Base-by-base conservation (phyloP, 2,888 invertebrate genomes). In the Luffia ferchaultella region DNA sequence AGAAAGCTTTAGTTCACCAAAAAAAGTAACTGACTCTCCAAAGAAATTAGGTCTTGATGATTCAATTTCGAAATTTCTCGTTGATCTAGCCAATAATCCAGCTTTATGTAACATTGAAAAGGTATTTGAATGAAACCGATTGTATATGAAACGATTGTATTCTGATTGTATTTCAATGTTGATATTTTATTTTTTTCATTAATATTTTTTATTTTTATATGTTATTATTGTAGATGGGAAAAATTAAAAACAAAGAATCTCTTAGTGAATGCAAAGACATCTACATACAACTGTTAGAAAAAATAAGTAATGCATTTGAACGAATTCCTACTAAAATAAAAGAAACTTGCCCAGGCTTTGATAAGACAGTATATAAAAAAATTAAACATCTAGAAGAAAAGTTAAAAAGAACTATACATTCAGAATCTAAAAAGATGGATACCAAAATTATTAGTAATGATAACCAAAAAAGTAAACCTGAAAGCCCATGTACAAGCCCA, bases 251-350 rank as follows among this genome's bases (percentile, higher is more conserved):
- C 43, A 1, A 16, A 30, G 52, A 60, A 58, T 65, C 76, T 15
- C 61, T 60, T 52, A 71, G 76, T 16, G 59, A 68, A 51, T 80
- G 76, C 50, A 87, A 85, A 65, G 70, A 73, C 49, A 76, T 87
- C 54, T 88, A 90, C 56, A 74, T 86, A 55, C 84, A 89, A 59
- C 63, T 90, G 42, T 68, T 90, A 60, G 89, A 90, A 60, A 90
- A 88, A 69, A 86, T 88, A 59, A 86, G 82, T 54, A 71, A 70
- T 18, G 87, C 89, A 0, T 85, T 91, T 56, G 87, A 88, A 57
- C 86, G 85, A 70, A 87, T 91, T 58, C 90, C 90, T 1, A 70
- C 86, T 15, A 75, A 84, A 54, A 83, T 88, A 42, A 86, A 89
- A 55, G 79, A 85, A 57, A 80, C 85, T 55, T 86, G 90, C 49